Base-by-base conservation (phyloP, 2,113 vertebrate species). In the Ameiurus melas region DNA sequence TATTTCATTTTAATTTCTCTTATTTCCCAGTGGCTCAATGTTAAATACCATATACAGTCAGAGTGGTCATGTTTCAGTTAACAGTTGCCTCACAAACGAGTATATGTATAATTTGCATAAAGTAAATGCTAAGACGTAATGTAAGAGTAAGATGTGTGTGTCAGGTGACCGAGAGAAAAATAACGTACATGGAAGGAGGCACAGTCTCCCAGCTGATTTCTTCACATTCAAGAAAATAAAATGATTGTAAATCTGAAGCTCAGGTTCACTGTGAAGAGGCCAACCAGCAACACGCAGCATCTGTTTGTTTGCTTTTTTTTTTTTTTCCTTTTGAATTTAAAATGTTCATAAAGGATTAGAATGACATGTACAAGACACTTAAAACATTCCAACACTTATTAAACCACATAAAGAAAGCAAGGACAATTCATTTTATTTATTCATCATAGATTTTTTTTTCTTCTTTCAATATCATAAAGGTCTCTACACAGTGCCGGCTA, bases 331-430 rank as follows among this genome's bases (percentile, higher is more conserved):
- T 95, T 95, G 94, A 93, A 93, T 95, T 94, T 94, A 94, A 83
- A 53, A 87, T 89, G 86, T 86, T 90, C 88, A 88, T 95, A 96
- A 96, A 96, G 94, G 94, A 97, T 97, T 97, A 97, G 97, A 97
- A 97, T 95, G 97, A 97, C 96, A 97, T 97, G 96, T 97, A 97
- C 96, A 97, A 96, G 96, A 97, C 96, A 96, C 93, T 96, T 95
- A 97, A 90, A 90, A 96, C 96, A 96, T 96, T 96, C 95, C 93
- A 97, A 96, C 95, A 96, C 96, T 96, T 97, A 97, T 96, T 97
- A 97, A 97, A 97, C 94, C 96, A 97, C 96, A 96, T 94, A 96
- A 95, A 96, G 94, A 95, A 95, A 91, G 84, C 90, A 85, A 96
- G 94, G 96, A 96, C 95, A 94, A 95, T 94, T 96, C 91, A 95